Evolutionary conservation across 1,140 invertebrate genomes (phyloP), one percentile per base, ranked within the genome.

Genomic region (Bombus waltoni): DNA sequence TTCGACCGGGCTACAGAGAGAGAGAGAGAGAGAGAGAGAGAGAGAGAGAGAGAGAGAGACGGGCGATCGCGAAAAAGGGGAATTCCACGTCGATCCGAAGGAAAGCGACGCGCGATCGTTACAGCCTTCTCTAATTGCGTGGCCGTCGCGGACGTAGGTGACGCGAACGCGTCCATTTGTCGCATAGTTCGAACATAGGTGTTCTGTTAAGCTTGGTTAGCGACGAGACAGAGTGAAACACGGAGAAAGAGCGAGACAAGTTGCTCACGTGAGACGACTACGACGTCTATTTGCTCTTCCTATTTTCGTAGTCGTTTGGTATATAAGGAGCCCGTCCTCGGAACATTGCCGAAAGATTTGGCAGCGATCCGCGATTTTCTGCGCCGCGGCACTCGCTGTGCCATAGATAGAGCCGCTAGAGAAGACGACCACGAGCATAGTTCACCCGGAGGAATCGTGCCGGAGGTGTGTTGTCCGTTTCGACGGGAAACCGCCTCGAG

Each of bases 311-410:
- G 81, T 42, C 86, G 88, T 87, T 77, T 35, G 84, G 84, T 90
- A 91, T 92, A 92, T 91, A 92, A 92, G 87, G 87, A 86, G 81
- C 72, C 86, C 89, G 93, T 93, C 92, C 93, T 93, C 93, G 93
- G 89, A 83, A 90, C 91, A 86, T 93, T 91, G 87, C 88, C 88
- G 88, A 86, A 89, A 87, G 91, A 90, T 94, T 95, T 95, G 94
- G 94, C 94, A 95, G 78, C 91, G 90, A 84, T 93, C 90, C 93
- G 90, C 83, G 88, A 77, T 91, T 94, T 95, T 94, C 92, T 94
- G 91, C 94, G 93, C 91, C 92, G 83, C 80, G 78, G 84, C 84
- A 78, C 80, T 76, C 89, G 84, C 11, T 8, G 85, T 84, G 88
- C 87, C 90, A 88, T 84, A 86, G 78, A 86, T 87, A 84, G 82